Percentiles rank a stretch among this genome's conserved stretches.
These are phyloP conservation scores for Lagopus muta DNA, from an alignment of 2,113 vertebrate species.

Conservation along the genomic window DNA sequence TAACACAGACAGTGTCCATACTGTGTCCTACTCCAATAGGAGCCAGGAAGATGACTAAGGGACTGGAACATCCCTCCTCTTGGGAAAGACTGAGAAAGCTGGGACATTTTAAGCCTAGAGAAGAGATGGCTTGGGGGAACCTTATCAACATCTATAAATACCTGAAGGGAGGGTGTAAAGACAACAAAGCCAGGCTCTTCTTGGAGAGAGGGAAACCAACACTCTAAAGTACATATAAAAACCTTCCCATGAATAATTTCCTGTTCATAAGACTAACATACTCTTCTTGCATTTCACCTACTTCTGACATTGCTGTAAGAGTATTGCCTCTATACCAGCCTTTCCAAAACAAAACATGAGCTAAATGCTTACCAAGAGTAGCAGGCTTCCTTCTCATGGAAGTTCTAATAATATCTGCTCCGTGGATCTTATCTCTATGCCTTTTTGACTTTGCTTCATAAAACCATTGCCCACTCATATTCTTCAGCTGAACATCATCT, in stretches of 20 bases:
- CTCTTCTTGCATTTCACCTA: background rate
- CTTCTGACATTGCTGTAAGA: background rate
- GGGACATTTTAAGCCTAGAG: background rate
- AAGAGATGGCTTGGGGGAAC: background rate
- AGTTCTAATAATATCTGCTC: conserved; percentile 88
- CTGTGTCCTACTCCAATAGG: background rate
- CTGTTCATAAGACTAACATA: background rate
- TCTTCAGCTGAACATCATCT: conserved; percentile 84
- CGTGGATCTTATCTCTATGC: conserved; percentile 90
- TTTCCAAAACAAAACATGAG: background rate
- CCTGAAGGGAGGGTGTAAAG: background rate
- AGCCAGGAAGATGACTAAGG: background rate
- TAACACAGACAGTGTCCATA: background rate
- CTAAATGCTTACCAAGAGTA: conserved; percentile 76
- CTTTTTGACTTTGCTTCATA: conserved; percentile 92
- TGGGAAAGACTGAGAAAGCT: background rate
- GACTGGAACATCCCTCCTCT: background rate
- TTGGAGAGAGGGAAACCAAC: background rate
- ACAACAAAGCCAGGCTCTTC: background rate
- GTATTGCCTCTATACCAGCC: background rate
- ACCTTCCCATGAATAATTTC: background rate
- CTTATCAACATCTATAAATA: background rate
- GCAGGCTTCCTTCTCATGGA: conserved; percentile 85
- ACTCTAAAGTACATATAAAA: background rate
- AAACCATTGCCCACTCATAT: conserved; percentile 96